phyloP scores from a whole-genome alignment of 2,113 vertebrate species.

The Cathartes aura region DNA sequence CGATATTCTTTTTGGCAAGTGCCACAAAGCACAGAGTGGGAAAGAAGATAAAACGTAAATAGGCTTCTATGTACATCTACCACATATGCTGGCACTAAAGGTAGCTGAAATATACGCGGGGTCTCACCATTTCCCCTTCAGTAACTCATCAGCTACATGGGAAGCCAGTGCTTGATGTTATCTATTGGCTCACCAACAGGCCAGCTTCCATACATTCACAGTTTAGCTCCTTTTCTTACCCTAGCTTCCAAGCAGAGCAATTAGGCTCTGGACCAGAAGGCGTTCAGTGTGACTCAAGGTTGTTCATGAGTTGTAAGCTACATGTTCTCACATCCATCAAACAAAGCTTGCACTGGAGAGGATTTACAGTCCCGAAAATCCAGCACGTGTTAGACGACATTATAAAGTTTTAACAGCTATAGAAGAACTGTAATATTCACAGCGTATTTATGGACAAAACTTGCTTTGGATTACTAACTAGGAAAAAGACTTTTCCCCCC shows the following conservation, averaged over 20 bases:
- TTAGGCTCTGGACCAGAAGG: neutral
- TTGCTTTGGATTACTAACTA: neutral
- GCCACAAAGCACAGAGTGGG: neutral
- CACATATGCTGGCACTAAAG: rapidly evolving
- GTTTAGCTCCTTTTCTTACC: neutral
- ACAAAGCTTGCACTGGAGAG: neutral
- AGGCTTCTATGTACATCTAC: too few species aligned
- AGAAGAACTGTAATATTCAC: neutral
- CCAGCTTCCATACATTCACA: neutral
- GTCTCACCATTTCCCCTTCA: neutral
- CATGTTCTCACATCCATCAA: neutral
- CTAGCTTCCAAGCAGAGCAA: neutral
- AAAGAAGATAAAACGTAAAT: neutral
- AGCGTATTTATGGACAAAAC: neutral
- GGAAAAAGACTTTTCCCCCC: neutral
- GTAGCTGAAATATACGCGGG: rapidly evolving
- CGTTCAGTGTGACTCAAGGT: neutral
- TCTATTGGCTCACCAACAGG: neutral
- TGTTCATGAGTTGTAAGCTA: neutral
- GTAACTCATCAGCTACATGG: neutral
- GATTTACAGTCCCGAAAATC: neutral
- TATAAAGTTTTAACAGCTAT: neutral
- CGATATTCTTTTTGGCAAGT: neutral
- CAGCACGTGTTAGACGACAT: neutral
- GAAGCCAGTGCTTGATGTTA: neutral